A percentile compares a stretch with the other conserved stretches of the same genome.
Evolutionary conservation across 2,888 invertebrate species (phyloP).

Genomic region (Oligia latruncula): DNA sequence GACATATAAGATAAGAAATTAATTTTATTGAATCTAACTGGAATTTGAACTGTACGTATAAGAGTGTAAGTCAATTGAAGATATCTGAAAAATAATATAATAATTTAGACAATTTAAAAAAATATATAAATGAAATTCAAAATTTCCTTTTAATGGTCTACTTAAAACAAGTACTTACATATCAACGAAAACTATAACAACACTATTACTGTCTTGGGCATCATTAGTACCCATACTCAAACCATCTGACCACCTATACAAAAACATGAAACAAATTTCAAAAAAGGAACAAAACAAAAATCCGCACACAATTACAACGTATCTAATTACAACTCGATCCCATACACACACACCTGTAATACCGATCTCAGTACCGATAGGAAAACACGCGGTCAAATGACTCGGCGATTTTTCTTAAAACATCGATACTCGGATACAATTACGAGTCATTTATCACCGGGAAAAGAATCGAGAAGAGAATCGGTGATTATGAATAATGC

Average conservation of each 20-base stretch:
- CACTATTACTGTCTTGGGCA: neutral
- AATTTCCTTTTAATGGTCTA: too few relatives aligned
- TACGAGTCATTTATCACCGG: slow-evolving; percentile 82
- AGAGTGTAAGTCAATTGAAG: neutral
- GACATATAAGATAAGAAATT: neutral
- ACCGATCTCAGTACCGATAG: slow-evolving; percentile 58
- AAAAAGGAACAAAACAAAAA: slow-evolving; percentile 18
- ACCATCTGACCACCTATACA: neutral
- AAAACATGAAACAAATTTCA: neutral
- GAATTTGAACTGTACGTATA: neutral
- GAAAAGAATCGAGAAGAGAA: slow-evolving; percentile 46
- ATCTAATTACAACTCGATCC: slow-evolving; percentile 65
- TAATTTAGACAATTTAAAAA: too few relatives aligned
- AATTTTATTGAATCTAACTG: neutral
- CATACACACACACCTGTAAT: slow-evolving; percentile 56
- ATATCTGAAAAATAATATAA: too few relatives aligned
- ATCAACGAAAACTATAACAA: too few relatives aligned
- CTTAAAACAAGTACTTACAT: too few relatives aligned
- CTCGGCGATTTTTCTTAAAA: slow-evolving; percentile 79
- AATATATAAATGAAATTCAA: too few relatives aligned
- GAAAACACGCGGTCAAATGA: slow-evolving; percentile 67
- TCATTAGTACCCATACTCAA: neutral
- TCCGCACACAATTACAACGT: slow-evolving; percentile 40
- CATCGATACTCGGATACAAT: slow-evolving; percentile 81
- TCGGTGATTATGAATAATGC: slow-evolving; percentile 68